These are phyloP conservation scores for Agrilus biguttatus DNA, from an alignment of 2,888 invertebrate genomes.

Conservation along the genomic window DNA sequence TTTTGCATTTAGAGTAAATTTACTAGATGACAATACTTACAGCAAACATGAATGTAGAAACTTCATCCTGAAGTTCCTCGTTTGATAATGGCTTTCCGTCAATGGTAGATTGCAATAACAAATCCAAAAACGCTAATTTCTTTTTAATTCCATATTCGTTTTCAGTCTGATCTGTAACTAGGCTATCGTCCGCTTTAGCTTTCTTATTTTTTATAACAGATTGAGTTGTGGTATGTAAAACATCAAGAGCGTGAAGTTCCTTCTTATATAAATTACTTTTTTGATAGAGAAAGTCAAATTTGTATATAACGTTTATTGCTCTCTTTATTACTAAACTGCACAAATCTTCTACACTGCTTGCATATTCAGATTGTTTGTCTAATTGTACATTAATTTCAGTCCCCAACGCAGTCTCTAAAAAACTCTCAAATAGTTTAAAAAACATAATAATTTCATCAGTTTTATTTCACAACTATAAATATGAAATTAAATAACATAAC, in stretches of 20 bases:
- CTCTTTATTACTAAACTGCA: constrained; percentile 18
- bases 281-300: constrained; percentile 30
- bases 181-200: constrained; percentile 19
- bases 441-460: too few relatives aligned
- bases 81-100: constrained; percentile 32
- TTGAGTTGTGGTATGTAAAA: constrained; percentile 39
- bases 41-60: constrained; percentile 62
- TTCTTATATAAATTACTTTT: constrained; percentile 43
- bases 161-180: constrained; percentile 6
- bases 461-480: too few relatives aligned
- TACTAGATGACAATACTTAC: constrained; percentile 24
- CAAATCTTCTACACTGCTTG: constrained; percentile 49
- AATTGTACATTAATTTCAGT: constrained; percentile 55
- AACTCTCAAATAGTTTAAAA: too few relatives aligned
- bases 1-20: too few relatives aligned
- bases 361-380: constrained; percentile 53
- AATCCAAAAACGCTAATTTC: constrained; percentile 52
- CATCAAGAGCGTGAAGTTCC: constrained; percentile 33
- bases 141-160: constrained; percentile 37
- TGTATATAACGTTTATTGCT: constrained; percentile 29
- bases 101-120: constrained; percentile 33
- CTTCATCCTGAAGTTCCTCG: constrained; percentile 49
- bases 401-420: constrained; percentile 39
- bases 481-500: too few relatives aligned
- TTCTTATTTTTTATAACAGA: constrained; percentile 36